These are phyloP conservation scores for Todiramphus chloris DNA, from an alignment of 2,113 vertebrate species.

Conservation along the genomic window DNA sequence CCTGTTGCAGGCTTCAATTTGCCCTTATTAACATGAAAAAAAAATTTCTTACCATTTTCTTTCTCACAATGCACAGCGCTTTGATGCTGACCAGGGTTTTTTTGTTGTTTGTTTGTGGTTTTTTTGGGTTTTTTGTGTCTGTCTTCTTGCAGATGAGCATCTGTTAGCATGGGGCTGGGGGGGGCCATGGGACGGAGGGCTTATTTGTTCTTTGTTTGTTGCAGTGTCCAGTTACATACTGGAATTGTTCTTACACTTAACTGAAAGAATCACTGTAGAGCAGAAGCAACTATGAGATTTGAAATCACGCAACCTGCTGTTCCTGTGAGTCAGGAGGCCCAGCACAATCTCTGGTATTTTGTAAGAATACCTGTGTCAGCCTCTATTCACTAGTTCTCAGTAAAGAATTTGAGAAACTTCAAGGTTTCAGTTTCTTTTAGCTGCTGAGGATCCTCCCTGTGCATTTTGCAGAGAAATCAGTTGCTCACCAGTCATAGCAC, in stretches of 20 bases:
- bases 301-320: not conserved
- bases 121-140: not conserved
- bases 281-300: not conserved
- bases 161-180: not conserved
- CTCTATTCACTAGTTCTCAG: not conserved
- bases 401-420: not conserved
- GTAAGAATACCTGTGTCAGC: not conserved
- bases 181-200: accelerated
- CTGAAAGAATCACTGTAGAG: not conserved
- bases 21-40: not conserved
- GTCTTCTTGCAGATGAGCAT: not conserved
- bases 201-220: not conserved
- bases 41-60: not conserved
- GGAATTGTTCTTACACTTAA: not conserved
- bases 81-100: not conserved
- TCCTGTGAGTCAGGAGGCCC: not conserved
- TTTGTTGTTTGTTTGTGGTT: not conserved
- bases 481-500: not conserved
- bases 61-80: not conserved
- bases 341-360: not conserved
- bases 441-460: not conserved
- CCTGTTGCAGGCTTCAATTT: not conserved
- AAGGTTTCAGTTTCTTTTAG: not conserved
- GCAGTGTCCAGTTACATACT: not conserved
- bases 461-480: not conserved